Evolutionary conservation across 2,797 vertebrate genomes (phyloP), one percentile per base, ranked within the genome.

Genomic region (Sorex maritimensis): DNA sequence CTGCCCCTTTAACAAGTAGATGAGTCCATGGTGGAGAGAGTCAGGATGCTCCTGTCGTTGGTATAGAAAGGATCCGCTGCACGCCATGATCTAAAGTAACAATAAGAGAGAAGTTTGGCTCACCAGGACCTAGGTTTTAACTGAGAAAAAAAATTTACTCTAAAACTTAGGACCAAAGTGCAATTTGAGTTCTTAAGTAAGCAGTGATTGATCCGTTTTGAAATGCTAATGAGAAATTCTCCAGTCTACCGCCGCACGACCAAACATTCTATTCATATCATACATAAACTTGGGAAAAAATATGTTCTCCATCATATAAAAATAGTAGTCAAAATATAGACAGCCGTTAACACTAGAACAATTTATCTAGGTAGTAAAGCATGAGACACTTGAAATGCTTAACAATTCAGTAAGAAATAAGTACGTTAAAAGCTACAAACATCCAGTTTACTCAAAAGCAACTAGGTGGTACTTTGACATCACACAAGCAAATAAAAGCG

Each of bases 1-100:
- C 84, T 94, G 96, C 95, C 97, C 97, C 95, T 95, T 97, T 98
- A 98, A 96, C 98, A 98, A 97, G 97, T 95, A 95, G 97, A 9
- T 5, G 98, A 98, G 96, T 98, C 98, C 98, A 98, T 98, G 96
- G 99, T 98, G 81, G 99, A 99, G 98, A 99, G 99, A 83, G 99
- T 99, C 99, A 99, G 95, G 98, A 99, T 98, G 98, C 98, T 99
- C 97, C 98, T 99, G 98, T 99, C 99, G 97, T 98, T 99, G 98
- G 99, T 98, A 98, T 97, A 99, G 98, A 98, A 98, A 97, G 98
- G 99, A 96, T 99, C 99, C 72, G 98, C 97, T 97, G 99, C 98
- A 97, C 98, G 99, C 99, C 99, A 99, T 84, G 98, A 99, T 99
- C 99, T 99, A 99, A 98, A 99, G 99, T 95, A 98, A 98, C 96